phyloP scores from a whole-genome alignment of 30 jellyfish, hydroid and myxozoan species.

The Aurelia aurita region DNA sequence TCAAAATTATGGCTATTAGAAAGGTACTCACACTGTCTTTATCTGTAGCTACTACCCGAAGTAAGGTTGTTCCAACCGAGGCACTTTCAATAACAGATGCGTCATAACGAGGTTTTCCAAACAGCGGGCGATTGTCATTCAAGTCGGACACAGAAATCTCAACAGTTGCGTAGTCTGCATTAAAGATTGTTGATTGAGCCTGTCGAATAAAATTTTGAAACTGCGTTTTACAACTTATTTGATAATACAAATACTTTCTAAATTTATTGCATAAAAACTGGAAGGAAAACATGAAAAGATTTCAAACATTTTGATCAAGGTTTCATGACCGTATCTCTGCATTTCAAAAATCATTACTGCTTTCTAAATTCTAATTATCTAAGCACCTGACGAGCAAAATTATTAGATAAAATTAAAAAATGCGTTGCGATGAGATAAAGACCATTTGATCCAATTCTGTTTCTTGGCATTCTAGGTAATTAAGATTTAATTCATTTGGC shows the following conservation, averaged over 20 bases:
- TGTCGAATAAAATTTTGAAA: neutral
- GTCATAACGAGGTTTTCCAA: slow-evolving; percentile 45
- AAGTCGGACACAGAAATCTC: slow-evolving; percentile 67
- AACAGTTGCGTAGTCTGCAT: slow-evolving; percentile 69
- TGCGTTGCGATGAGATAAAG: no score
- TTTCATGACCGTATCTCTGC: no score
- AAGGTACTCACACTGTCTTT: slow-evolving; percentile 51
- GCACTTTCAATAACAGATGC: slow-evolving; percentile 56
- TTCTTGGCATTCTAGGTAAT: no score
- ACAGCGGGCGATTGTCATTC: slow-evolving; percentile 89
- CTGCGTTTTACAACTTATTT: no score
- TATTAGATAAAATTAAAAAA: no score
- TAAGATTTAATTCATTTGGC: no score
- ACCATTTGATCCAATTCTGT: no score
- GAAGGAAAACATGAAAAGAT: no score
- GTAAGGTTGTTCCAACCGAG: slow-evolving; percentile 39
- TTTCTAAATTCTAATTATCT: no score
- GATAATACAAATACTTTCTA: neutral
- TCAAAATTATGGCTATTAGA: neutral
- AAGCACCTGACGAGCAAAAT: no score
- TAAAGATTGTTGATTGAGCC: slow-evolving; percentile 74
- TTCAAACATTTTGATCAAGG: neutral
- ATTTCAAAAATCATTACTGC: neutral
- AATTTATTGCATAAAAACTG: no score
- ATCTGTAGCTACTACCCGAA: slow-evolving; percentile 61